A percentile compares a stretch with the other conserved stretches of the same genome.
phyloP scores from a whole-genome alignment of 2,113 vertebrate species.

The Paradoxurus hermaphroditus region DNA sequence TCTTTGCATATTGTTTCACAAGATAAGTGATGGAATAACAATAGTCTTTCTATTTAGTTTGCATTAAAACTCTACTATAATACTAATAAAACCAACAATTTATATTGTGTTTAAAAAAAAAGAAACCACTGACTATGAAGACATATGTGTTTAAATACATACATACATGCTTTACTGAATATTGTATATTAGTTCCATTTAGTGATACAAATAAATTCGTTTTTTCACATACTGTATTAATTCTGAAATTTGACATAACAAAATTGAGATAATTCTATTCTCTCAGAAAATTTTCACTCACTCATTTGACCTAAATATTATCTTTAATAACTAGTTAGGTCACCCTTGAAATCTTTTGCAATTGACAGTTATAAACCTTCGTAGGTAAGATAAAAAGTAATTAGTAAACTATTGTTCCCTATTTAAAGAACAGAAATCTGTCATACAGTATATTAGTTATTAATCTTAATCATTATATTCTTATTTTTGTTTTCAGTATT shows the following conservation, averaged over 20 bases:
- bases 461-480: neutral
- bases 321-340: neutral
- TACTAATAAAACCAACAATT: constrained; percentile 72
- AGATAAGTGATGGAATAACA: neutral
- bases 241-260: neutral
- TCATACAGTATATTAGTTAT: neutral
- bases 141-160: neutral
- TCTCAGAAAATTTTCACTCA: neutral
- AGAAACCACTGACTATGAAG: neutral
- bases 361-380: neutral
- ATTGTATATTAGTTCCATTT: neutral
- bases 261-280: neutral
- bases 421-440: neutral
- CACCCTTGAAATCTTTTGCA: neutral
- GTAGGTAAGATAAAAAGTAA: neutral
- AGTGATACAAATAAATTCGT: neutral
- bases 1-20: neutral
- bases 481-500: neutral
- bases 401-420: neutral
- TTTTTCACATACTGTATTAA: neutral
- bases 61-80: constrained; percentile 42
- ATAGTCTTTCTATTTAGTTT: constrained; percentile 39
- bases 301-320: neutral
- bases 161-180: neutral
- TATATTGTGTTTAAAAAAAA: neutral